Percentiles rank a stretch among this genome's conserved stretches.
phyloP scores from a whole-genome alignment of 1,140 invertebrate species.

The Scaptomyza hsui region DNA sequence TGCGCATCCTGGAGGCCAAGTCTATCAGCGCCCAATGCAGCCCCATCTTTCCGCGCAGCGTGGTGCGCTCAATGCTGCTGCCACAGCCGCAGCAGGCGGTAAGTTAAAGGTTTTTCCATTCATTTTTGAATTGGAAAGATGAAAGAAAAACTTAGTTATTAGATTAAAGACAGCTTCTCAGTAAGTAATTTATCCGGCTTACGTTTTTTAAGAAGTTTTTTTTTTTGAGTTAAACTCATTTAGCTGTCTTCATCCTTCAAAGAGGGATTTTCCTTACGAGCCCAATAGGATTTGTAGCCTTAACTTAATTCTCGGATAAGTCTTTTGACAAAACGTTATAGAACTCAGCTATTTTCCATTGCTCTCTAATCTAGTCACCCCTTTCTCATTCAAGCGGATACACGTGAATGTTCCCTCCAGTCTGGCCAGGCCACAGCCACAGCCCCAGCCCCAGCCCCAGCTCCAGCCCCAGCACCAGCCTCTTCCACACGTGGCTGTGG shows the following conservation, averaged over 20 bases:
- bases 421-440: conserved; percentile 45
- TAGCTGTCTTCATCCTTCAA: too few species aligned
- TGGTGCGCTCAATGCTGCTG: conserved; percentile 56
- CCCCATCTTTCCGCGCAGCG: conserved; percentile 75
- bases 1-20: conserved; percentile 79
- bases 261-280: too few species aligned
- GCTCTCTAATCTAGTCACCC: background rate
- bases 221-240: too few species aligned
- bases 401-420: conserved; percentile 75
- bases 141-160: too few species aligned
- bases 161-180: too few species aligned
- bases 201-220: too few species aligned
- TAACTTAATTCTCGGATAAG: too few species aligned
- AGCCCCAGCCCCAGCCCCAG: conserved; percentile 17
- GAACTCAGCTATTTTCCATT: background rate
- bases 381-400: conserved; percentile 43
- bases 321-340: too few species aligned
- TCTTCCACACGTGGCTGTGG: conserved; percentile 29
- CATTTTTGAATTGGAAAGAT: too few species aligned
- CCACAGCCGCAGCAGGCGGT: conserved; percentile 66
- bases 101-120: too few species aligned
- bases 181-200: too few species aligned
- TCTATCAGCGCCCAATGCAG: conserved; percentile 83
- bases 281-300: too few species aligned
- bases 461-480: conserved; percentile 25